phyloP scores from a whole-genome alignment of 2,113 vertebrate species.

The Gymnogyps californianus region DNA sequence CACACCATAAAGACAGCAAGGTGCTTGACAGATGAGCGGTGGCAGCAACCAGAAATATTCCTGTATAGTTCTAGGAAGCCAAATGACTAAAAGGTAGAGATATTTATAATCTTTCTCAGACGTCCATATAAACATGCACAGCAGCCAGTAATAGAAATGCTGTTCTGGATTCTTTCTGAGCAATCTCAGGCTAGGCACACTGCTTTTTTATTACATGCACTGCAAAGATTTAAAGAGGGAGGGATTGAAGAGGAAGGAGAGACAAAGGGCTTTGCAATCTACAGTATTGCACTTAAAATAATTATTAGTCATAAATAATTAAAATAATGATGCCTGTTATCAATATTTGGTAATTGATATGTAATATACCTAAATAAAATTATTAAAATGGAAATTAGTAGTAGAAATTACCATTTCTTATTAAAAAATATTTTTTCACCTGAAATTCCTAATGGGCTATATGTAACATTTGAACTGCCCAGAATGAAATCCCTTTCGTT shows the following conservation, averaged over 20 bases:
- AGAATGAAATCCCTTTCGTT: not conserved
- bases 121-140: not conserved
- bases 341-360: not conserved
- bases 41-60: not conserved
- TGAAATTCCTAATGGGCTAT: not conserved
- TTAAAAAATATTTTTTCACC: not conserved
- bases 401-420: not conserved
- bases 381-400: not conserved
- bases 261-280: not conserved
- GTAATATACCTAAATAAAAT: not conserved
- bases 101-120: not conserved
- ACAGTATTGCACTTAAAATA: not conserved
- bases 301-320: not conserved
- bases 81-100: not conserved
- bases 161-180: slow-evolving; percentile 3
- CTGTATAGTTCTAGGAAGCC: not conserved
- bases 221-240: not conserved
- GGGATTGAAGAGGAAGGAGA: not conserved
- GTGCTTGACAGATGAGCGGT: not conserved
- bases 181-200: not conserved
- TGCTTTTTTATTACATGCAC: not conserved
- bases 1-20: not conserved
- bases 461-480: not conserved
- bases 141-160: not conserved
- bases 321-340: not conserved